Conservation (phyloP, 2,797 vertebrate genomes). For the Mormyrops attenuatus region DNA sequence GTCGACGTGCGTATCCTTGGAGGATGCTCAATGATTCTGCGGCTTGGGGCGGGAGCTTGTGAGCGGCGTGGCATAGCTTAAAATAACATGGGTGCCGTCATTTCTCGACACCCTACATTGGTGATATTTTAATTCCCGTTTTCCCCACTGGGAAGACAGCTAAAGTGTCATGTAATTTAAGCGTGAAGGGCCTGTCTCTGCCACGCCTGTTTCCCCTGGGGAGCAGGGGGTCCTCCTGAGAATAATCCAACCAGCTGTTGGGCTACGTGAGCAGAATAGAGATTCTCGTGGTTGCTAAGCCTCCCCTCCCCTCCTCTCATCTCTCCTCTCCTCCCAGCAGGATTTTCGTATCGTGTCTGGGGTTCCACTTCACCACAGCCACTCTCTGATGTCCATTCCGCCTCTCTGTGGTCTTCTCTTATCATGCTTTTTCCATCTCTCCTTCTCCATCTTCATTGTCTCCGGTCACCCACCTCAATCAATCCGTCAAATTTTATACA, state of each 20-base stretch:
- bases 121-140: not conserved
- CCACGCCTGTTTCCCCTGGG: not conserved
- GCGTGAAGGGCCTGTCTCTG: not conserved
- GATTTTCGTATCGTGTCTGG: not conserved
- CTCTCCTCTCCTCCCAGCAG: not conserved
- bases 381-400: conserved; percentile 15
- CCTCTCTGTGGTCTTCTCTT: conserved; percentile 29
- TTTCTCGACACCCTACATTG: not conserved
- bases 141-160: not conserved
- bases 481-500: not conserved
- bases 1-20: not conserved
- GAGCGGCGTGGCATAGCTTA: not conserved
- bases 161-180: not conserved
- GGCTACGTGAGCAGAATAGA: conserved; percentile 17
- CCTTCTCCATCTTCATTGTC: conserved; percentile 19
- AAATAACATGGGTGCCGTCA: not conserved
- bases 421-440: not conserved
- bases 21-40: not conserved
- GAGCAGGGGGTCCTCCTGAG: conserved; percentile 16
- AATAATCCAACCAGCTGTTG: conserved; percentile 48
- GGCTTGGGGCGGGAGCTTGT: not conserved
- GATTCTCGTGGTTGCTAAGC: not conserved
- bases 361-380: not conserved
- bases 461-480: not conserved
- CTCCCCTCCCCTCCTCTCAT: not conserved